phyloP scores from a whole-genome alignment of 2,113 vertebrate genomes.

The Turnix velox region DNA sequence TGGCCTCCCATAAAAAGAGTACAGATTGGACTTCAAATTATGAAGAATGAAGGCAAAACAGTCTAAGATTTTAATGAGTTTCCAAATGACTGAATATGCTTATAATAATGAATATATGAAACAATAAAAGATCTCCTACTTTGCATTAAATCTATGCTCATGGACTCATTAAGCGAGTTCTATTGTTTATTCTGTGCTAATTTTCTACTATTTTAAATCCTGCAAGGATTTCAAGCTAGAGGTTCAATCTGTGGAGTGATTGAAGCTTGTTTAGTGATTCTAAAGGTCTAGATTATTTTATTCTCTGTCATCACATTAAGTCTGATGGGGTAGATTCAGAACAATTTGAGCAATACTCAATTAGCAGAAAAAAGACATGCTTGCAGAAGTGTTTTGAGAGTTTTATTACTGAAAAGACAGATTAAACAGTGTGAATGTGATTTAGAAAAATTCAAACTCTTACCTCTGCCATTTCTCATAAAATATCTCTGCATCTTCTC shows the following conservation, averaged over 20 bases:
- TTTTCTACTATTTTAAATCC: constrained; percentile 27
- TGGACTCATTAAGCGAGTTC: constrained; percentile 16
- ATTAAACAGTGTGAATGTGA: background rate
- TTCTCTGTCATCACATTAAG: background rate
- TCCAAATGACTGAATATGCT: background rate
- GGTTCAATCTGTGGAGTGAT: background rate
- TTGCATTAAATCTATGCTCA: constrained; percentile 30
- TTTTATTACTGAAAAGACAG: background rate
- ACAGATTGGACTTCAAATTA: background rate
- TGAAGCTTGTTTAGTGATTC: constrained; percentile 26
- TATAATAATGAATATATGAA: constrained; percentile 33
- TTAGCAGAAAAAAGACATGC: background rate
- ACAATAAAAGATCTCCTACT: constrained; percentile 18
- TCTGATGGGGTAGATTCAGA: background rate
- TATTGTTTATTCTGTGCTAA: background rate
- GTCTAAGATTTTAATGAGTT: background rate
- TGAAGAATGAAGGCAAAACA: constrained; percentile 18
- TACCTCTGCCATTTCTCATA: background rate
- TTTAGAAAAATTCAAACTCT: background rate
- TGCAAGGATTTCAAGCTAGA: background rate
- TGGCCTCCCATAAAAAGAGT: accelerated
- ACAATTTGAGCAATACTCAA: background rate
- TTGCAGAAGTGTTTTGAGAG: background rate
- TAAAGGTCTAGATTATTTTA: background rate
- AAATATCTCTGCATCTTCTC: background rate